phyloP scores from a whole-genome alignment of 2,888 invertebrate genomes.

The Oxyscelio sp. region DNA sequence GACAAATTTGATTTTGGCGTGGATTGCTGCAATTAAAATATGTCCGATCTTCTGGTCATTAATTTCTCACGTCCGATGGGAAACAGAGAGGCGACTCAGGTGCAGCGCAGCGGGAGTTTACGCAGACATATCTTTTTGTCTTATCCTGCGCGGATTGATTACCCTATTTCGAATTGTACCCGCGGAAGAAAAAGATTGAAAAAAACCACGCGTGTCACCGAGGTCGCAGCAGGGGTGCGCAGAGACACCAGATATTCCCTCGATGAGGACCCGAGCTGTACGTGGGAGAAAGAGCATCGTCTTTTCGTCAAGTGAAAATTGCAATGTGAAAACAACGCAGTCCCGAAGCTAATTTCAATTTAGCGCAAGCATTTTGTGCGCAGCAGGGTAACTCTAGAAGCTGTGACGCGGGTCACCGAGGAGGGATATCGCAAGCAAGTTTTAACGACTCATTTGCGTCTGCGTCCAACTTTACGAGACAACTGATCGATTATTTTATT shows the following conservation, averaged over 20 bases:
- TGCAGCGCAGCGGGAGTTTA: constrained; percentile 71
- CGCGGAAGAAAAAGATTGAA: constrained; percentile 20
- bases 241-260: constrained; percentile 18
- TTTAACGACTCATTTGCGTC: too few species aligned
- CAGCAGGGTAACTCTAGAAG: constrained; percentile 78
- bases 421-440: constrained; percentile 82
- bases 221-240: constrained; percentile 38
- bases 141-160: constrained; percentile 49
- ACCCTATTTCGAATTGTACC: constrained; percentile 46
- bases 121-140: constrained; percentile 29
- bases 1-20: constrained; percentile 58
- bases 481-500: constrained; percentile 86
- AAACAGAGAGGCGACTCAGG: constrained; percentile 66
- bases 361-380: constrained; percentile 46
- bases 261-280: constrained; percentile 1
- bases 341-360: constrained; percentile 43
- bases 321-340: constrained; percentile 36
- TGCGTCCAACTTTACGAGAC: constrained; percentile 81
- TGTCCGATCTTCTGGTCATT: constrained; percentile 65
- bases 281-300: constrained; percentile 24
- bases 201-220: constrained; percentile 48
- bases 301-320: constrained; percentile 60
- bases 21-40: constrained; percentile 77
- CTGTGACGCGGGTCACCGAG: constrained; percentile 40
- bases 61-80: constrained; percentile 68